These are phyloP conservation scores for Gadus chalcogrammus DNA, from an alignment of 2,113 vertebrate species.

Conservation along the genomic window DNA sequence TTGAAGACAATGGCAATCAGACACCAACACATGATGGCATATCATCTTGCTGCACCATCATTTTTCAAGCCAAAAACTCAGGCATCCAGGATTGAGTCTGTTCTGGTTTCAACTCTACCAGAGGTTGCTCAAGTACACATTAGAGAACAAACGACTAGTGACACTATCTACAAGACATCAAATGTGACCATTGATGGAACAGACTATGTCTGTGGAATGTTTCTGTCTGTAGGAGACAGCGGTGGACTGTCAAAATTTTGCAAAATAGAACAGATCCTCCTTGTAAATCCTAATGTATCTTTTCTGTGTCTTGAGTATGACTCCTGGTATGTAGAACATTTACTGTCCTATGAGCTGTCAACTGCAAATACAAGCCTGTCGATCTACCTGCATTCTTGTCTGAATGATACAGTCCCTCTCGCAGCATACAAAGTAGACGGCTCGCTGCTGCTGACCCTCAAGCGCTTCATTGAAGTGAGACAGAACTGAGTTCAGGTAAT, in stretches of 20 bases:
- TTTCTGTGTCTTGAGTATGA: slow-evolving; percentile 30
- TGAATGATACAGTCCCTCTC: slow-evolving; percentile 27
- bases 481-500: slow-evolving; percentile 8
- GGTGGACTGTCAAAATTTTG: slow-evolving; percentile 13
- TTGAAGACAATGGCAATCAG: slow-evolving; percentile 19
- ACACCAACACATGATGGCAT: slow-evolving; percentile 16
- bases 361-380: slow-evolving; percentile 8
- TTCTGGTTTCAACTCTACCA: slow-evolving; percentile 15
- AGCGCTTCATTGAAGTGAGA: slow-evolving; percentile 28
- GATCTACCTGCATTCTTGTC: slow-evolving; percentile 2
- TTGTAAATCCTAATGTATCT: slow-evolving; percentile 29
- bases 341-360: slow-evolving; percentile 30
- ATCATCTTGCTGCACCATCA: slow-evolving; percentile 2
- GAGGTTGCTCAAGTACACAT: too few species aligned
- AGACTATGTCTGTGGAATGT: slow-evolving; percentile 27
- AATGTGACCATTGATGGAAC: slow-evolving; percentile 25
- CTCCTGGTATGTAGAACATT: slow-evolving; percentile 38
- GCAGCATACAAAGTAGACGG: slow-evolving; percentile 28
- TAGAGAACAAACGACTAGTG: too few species aligned
- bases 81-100: too few species aligned
- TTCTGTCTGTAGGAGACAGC: slow-evolving; percentile 21
- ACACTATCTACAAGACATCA: background rate
- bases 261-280: slow-evolving; percentile 18
- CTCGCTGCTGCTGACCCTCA: slow-evolving; percentile 30
- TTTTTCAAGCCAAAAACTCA: too few species aligned